phyloP scores from a whole-genome alignment of 1,140 invertebrate genomes.

The Drosophila ananassae region DNA sequence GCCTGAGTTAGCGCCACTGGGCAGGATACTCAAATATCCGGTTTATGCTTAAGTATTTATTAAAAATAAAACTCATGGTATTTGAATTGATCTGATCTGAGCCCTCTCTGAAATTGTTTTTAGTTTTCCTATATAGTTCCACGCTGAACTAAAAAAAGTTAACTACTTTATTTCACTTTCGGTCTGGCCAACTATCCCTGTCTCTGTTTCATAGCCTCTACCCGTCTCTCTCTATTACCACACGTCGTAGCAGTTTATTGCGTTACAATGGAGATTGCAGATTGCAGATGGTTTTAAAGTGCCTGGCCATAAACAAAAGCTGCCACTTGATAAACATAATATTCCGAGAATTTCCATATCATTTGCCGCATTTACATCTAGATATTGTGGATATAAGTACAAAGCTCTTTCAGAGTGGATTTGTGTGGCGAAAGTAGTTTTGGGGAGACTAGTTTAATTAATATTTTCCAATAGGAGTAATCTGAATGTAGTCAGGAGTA shows the following conservation, averaged over 20 bases:
- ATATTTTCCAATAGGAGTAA: not conserved
- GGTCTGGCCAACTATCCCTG: not conserved
- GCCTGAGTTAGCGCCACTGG: constrained; percentile 50
- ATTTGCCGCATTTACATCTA: constrained; percentile 18
- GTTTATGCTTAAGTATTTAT: constrained; percentile 74
- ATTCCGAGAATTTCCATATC: constrained; percentile 32
- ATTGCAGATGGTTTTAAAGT: constrained; percentile 35
- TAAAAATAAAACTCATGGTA: constrained; percentile 53
- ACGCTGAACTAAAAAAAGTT: not conserved
- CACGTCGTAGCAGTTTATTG: constrained; percentile 22
- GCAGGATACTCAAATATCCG: constrained; percentile 62
- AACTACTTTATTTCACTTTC: constrained; percentile 16
- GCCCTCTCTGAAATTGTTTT: constrained; percentile 36
- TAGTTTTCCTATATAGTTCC: not conserved
- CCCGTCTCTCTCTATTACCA: not conserved
- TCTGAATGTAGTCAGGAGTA: too few species aligned
- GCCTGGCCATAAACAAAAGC: constrained; percentile 38
- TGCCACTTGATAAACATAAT: constrained; percentile 37
- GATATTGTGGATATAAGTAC: not conserved
- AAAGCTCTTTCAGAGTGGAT: constrained; percentile 1
- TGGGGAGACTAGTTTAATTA: not conserved
- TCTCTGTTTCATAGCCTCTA: not conserved
- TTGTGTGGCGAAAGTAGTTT: not conserved
- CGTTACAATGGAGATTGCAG: constrained; percentile 39
- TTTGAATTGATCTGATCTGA: constrained; percentile 46